Percentiles rank a stretch among this genome's conserved stretches.
Conservation (phyloP, 2,888 invertebrate species). For the Acleris emargana region DNA sequence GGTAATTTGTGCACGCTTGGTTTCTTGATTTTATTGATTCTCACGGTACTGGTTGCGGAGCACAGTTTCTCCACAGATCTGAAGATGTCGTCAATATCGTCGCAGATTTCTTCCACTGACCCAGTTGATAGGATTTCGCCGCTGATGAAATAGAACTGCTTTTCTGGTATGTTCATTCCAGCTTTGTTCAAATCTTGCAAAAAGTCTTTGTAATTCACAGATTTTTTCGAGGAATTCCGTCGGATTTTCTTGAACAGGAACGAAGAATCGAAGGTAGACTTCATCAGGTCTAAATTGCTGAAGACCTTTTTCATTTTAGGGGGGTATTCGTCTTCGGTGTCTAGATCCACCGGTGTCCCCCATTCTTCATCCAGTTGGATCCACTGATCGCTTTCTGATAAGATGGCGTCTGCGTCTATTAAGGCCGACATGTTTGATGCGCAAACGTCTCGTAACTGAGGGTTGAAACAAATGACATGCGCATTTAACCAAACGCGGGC, state of each 20-base stretch:
- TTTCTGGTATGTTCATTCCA: slow-evolving; percentile 24
- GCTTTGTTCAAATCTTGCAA: slow-evolving; percentile 30
- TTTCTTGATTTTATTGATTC: slow-evolving; percentile 50
- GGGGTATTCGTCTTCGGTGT: slow-evolving; percentile 37
- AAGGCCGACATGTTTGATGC: slow-evolving; percentile 41
- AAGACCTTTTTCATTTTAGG: slow-evolving; percentile 21
- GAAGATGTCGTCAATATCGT: slow-evolving; percentile 62
- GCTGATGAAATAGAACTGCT: slow-evolving; percentile 39
- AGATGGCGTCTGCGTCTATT: slow-evolving; percentile 62
- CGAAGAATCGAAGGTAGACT: slow-evolving; percentile 39
- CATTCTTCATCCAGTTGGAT: slow-evolving; percentile 36
- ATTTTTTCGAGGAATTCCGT: slow-evolving; percentile 28
- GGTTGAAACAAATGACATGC: slow-evolving; percentile 1
- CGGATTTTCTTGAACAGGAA: slow-evolving; percentile 33
- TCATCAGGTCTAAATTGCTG: slow-evolving; percentile 35
- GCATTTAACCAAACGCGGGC: neutral
- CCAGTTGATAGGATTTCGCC: slow-evolving; percentile 39
- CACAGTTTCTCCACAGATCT: slow-evolving; percentile 70
- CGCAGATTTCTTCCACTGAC: slow-evolving; percentile 40
- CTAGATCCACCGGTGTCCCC: slow-evolving; percentile 41
- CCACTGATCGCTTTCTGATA: slow-evolving; percentile 44
- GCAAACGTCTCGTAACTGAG: slow-evolving; percentile 5
- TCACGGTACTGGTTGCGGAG: slow-evolving; percentile 58
- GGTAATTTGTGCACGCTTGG: slow-evolving; percentile 44
- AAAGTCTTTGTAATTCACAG: slow-evolving; percentile 39